Conservation (phyloP, 2,888 invertebrate genomes). For the Pseudanteris insignis region DNA sequence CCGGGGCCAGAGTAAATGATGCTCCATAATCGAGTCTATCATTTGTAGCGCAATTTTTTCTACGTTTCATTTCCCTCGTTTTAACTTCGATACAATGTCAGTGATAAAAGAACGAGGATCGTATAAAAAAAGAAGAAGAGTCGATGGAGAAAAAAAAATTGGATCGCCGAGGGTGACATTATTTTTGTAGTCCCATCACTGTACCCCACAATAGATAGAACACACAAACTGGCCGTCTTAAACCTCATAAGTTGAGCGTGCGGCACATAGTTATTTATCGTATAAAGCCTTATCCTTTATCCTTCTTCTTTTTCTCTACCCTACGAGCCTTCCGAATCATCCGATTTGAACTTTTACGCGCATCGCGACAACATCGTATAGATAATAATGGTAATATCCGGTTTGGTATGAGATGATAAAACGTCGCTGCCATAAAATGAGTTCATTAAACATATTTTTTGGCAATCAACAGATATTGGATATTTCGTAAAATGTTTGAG, state of each 20-base stretch:
- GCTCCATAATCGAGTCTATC: slow-evolving; percentile 27
- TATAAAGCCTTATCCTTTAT: slow-evolving; percentile 48
- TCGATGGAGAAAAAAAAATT: too few species aligned
- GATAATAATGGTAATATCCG: slow-evolving; percentile 38
- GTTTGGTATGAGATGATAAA: slow-evolving; percentile 30
- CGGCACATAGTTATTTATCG: slow-evolving; percentile 52
- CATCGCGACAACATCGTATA: slow-evolving; percentile 32
- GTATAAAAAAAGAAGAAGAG: slow-evolving; percentile 29
- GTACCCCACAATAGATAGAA: slow-evolving; percentile 24
- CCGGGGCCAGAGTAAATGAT: slow-evolving; percentile 27
- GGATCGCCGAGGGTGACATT: slow-evolving; percentile 31
- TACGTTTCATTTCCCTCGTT: slow-evolving; percentile 26
- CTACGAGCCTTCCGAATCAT: slow-evolving; percentile 45
- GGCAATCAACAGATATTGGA: too few species aligned
- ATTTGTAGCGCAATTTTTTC: slow-evolving; percentile 38
- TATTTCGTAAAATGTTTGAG: too few species aligned
- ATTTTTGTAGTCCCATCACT: slow-evolving; percentile 38
- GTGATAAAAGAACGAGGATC: slow-evolving; percentile 36
- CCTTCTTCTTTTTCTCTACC: slow-evolving; percentile 28
- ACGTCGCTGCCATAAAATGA: slow-evolving; percentile 11
- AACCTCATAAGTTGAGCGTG: slow-evolving; percentile 49
- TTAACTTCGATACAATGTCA: slow-evolving; percentile 39
- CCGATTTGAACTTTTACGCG: slow-evolving; percentile 44
- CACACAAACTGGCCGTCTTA: slow-evolving; percentile 43
- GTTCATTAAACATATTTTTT: too few species aligned